Conservation (phyloP, 2,797 vertebrate species). For the Fundulus diaphanus region DNA sequence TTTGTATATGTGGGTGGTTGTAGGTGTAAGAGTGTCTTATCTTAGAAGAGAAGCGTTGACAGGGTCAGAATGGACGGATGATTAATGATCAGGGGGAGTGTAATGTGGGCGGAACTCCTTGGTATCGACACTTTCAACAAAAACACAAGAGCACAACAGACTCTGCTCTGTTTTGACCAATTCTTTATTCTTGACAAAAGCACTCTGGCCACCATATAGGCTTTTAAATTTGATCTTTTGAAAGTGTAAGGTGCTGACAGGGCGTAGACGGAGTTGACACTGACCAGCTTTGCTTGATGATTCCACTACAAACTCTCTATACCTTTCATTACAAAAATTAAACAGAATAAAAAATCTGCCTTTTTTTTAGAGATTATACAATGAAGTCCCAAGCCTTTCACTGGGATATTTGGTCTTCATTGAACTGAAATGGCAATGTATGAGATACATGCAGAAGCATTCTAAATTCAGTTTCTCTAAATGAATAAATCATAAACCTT, state of each 20-base stretch:
- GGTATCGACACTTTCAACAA: constrained; percentile 60
- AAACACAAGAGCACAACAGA: constrained; percentile 60
- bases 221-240: constrained; percentile 55
- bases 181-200: constrained; percentile 59
- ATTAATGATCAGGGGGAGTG: constrained; percentile 79
- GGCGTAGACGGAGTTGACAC: constrained; percentile 45
- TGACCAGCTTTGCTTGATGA: constrained; percentile 61
- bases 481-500: constrained; percentile 63
- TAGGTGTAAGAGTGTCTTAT: constrained; percentile 47
- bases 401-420: constrained; percentile 11
- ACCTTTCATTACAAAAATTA: constrained; percentile 41
- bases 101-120: constrained; percentile 62
- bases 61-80: constrained; percentile 72
- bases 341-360: neutral
- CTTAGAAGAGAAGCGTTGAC: constrained; percentile 59
- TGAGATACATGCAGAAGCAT: constrained; percentile 37
- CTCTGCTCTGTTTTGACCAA: constrained; percentile 56
- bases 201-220: constrained; percentile 38
- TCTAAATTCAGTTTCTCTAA: constrained; percentile 41
- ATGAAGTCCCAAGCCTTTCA: constrained; percentile 2
- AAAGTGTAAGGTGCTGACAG: constrained; percentile 74
- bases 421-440: constrained; percentile 30
- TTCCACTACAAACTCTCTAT: constrained; percentile 53
- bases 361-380: constrained; percentile 7
- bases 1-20: constrained; percentile 31